Evolutionary conservation across 2,888 invertebrate genomes (phyloP).

Genomic region (Drepanosiphum platanoidis): DNA sequence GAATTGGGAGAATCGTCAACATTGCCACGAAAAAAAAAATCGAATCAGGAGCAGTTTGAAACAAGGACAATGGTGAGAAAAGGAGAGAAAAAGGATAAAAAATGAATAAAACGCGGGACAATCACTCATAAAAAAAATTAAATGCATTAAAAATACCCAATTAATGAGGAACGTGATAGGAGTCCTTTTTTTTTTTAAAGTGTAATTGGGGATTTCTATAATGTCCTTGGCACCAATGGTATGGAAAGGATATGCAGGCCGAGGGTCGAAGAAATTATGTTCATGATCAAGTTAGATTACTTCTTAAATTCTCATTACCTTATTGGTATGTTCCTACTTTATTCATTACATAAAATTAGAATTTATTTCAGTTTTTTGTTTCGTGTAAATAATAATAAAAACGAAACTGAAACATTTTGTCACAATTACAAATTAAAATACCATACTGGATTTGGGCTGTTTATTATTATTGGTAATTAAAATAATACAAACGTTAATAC

Average conservation of each 20-base stretch:
- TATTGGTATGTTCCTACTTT: slow-evolving; percentile 58
- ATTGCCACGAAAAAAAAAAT: slow-evolving; percentile 72
- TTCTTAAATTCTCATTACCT: slow-evolving; percentile 57
- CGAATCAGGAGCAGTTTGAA: slow-evolving; percentile 64
- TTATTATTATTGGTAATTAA: slow-evolving; percentile 44
- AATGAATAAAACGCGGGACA: slow-evolving; percentile 59
- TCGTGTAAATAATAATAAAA: slow-evolving; percentile 56
- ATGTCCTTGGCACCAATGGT: slow-evolving; percentile 30
- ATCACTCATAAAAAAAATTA: slow-evolving; percentile 24
- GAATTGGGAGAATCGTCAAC: slow-evolving; percentile 77
- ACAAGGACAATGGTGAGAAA: slow-evolving; percentile 64
- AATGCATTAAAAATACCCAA: slow-evolving; percentile 34
- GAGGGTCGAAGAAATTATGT: slow-evolving; percentile 51
- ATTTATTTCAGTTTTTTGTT: slow-evolving; percentile 56
- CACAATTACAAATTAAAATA: slow-evolving; percentile 40
- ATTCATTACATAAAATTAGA: slow-evolving; percentile 52
- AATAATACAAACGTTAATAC: slow-evolving; percentile 29
- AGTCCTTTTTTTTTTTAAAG: slow-evolving; percentile 32
- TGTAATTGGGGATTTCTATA: slow-evolving; percentile 26
- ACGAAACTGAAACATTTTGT: slow-evolving; percentile 47
- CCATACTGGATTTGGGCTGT: slow-evolving; percentile 35
- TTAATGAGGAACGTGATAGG: slow-evolving; percentile 19
- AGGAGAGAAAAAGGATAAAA: slow-evolving; percentile 63
- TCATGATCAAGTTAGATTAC: slow-evolving; percentile 56
- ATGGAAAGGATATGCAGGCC: slow-evolving; percentile 51